phyloP scores from a whole-genome alignment of 2,888 invertebrate species.

The Apomyelois bistriatella region DNA sequence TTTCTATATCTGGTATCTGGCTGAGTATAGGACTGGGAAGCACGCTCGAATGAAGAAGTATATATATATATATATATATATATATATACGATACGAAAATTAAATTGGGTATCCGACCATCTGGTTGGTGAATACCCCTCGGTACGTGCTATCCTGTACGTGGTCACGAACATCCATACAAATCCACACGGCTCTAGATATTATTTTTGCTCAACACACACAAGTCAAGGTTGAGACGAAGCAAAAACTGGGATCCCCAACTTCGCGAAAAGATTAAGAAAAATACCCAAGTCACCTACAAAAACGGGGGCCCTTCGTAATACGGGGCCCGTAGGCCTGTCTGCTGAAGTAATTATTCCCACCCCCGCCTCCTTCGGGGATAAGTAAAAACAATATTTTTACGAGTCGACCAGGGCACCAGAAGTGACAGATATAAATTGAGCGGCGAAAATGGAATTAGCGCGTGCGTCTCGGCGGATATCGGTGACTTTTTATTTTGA shows the following conservation, averaged over 20 bases:
- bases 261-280: slow-evolving; percentile 49
- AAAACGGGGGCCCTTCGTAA: slow-evolving; percentile 60
- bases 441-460: slow-evolving; percentile 69
- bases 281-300: slow-evolving; percentile 56
- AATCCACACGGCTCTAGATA: neutral
- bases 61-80: no score
- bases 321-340: slow-evolving; percentile 60
- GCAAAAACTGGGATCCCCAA: slow-evolving; percentile 18
- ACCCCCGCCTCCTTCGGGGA: slow-evolving; percentile 43
- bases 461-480: slow-evolving; percentile 44
- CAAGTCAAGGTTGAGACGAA: neutral
- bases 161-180: neutral
- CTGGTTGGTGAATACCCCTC: no score
- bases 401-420: slow-evolving; percentile 65
- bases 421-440: slow-evolving; percentile 77
- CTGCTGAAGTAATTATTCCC: slow-evolving; percentile 74
- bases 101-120: no score
- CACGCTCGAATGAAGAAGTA: no score
- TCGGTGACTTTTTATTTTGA: slow-evolving; percentile 37
- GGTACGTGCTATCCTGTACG: no score
- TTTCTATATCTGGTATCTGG: no score
- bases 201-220: neutral
- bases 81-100: no score
- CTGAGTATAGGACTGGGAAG: no score
- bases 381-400: slow-evolving; percentile 80